These are phyloP conservation scores for Festucalex cinctus DNA, from an alignment of 2,113 vertebrate genomes.

Conservation along the genomic window DNA sequence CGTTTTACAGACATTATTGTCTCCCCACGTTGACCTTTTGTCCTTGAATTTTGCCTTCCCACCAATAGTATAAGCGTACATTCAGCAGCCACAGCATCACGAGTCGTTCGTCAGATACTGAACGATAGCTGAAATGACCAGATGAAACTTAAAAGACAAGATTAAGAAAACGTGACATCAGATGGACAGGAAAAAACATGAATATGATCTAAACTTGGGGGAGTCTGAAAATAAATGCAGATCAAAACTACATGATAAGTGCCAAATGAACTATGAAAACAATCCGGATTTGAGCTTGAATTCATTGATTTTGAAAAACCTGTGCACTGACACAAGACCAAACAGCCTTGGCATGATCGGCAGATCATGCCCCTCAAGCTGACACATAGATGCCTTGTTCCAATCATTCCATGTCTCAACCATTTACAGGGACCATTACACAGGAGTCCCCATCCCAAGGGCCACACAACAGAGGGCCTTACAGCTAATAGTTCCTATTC, in stretches of 20 bases:
- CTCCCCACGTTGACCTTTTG: slow-evolving; percentile 4
- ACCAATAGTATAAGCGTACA: not conserved
- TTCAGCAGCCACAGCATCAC: not conserved
- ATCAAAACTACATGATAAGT: not conserved
- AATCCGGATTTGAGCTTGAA: not conserved
- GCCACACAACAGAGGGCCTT: not conserved
- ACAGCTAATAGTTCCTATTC: not conserved
- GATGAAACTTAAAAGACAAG: not conserved
- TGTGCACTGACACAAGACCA: not conserved
- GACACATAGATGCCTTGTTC: not conserved
- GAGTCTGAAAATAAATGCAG: not conserved
- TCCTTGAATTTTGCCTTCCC: slow-evolving; percentile 17
- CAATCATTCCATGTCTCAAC: not conserved
- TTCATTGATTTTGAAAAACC: not conserved
- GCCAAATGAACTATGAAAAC: not conserved
- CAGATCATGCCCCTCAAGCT: not conserved
- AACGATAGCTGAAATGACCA: not conserved
- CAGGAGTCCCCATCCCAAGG: not conserved
- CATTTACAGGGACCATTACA: not conserved
- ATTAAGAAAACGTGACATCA: not conserved
- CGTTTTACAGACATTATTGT: slow-evolving; percentile 20
- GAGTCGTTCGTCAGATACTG: not conserved
- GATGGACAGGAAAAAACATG: not conserved
- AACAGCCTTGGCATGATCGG: not conserved
- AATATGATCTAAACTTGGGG: not conserved